Evolutionary conservation across 2,113 vertebrate species (phyloP).

Genomic region (Vombatus ursinus): DNA sequence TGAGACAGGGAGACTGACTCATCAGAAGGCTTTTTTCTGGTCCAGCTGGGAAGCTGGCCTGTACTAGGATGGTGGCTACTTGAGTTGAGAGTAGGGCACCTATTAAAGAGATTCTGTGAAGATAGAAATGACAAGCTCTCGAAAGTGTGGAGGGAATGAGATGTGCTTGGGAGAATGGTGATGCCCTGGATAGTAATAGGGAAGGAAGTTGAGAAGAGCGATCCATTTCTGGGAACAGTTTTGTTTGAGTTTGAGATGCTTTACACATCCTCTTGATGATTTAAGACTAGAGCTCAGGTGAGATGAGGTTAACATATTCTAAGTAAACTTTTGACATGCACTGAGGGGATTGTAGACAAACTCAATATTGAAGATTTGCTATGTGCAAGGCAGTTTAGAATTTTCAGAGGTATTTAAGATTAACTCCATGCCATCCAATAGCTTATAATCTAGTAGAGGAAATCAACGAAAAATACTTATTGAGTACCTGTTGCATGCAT

Average conservation of each 20-base stretch:
- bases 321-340: background rate
- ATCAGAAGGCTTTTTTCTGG: too few species aligned
- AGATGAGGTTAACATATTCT: background rate
- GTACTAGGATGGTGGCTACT: background rate
- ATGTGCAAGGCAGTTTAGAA: background rate
- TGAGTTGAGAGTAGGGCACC: background rate
- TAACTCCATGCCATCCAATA: background rate
- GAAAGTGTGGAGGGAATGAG: too few species aligned
- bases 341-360: background rate
- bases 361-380: background rate
- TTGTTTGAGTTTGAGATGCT: background rate
- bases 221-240: background rate
- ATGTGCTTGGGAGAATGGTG: background rate
- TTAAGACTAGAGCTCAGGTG: background rate
- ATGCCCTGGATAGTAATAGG: too few species aligned
- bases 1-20: background rate
- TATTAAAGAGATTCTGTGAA: background rate
- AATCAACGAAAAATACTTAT: background rate
- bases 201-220: background rate
- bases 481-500: background rate
- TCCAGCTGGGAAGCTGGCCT: too few species aligned
- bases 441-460: background rate
- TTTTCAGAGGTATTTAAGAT: background rate
- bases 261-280: background rate
- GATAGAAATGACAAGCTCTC: background rate